These are phyloP conservation scores for Arbacia lixula DNA, from an alignment of 53 echinoderm and acorn worm genomes.

Conservation along the genomic window DNA sequence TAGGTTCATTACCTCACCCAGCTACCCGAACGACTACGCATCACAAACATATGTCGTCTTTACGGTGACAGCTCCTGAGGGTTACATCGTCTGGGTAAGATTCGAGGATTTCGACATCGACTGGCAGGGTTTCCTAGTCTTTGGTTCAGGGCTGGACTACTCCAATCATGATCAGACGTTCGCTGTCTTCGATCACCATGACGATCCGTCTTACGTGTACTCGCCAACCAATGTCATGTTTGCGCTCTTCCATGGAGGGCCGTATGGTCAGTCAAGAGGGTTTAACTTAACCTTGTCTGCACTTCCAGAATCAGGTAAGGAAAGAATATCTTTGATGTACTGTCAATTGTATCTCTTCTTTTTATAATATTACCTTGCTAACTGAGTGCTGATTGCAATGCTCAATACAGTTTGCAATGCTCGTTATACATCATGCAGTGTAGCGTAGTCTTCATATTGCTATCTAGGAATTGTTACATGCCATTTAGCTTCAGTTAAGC, in stretches of 20 bases:
- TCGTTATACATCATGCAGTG: too few species aligned
- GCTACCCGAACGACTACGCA: conserved; percentile 28
- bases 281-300: background rate
- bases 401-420: too few species aligned
- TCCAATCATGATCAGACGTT: conserved; percentile 9
- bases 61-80: background rate
- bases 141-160: background rate
- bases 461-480: too few species aligned
- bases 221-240: conserved; percentile 6
- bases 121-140: conserved; percentile 31
- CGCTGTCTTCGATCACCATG: conserved; percentile 33
- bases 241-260: conserved; percentile 20
- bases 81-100: background rate
- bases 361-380: too few species aligned
- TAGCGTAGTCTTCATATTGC: too few species aligned
- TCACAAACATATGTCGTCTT: background rate
- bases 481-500: too few species aligned
- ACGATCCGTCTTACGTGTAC: background rate
- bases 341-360: too few species aligned
- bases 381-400: too few species aligned
- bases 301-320: conserved; percentile 5
- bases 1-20: background rate
- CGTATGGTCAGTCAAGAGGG: conserved; percentile 31
- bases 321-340: background rate
- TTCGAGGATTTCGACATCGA: conserved; percentile 16